Evolutionary conservation across 2,113 vertebrate species (phyloP).

Genomic region (Coregonus clupeaformis): DNA sequence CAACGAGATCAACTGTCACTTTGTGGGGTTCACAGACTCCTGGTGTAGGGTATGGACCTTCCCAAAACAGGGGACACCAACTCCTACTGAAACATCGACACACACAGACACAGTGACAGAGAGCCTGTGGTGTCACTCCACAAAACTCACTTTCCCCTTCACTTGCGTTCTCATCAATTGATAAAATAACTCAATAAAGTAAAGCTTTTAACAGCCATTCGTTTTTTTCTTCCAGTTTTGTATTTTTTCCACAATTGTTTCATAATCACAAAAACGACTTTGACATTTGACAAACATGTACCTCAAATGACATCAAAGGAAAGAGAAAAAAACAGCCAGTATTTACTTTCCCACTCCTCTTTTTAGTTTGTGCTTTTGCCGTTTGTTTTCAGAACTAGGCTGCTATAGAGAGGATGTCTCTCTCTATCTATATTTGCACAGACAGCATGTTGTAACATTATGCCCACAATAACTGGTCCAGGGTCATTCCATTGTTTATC

Average conservation of each 20-base stretch:
- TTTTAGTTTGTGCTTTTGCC: conserved; percentile 67
- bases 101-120: conserved; percentile 44
- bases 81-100: conserved; percentile 51
- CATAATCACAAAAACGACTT: conserved; percentile 74
- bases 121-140: conserved; percentile 38
- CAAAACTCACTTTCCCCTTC: conserved; percentile 19
- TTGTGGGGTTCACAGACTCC: conserved; percentile 8
- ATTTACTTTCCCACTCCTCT: conserved; percentile 52
- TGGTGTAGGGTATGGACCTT: conserved; percentile 22
- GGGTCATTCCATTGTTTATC: conserved; percentile 27
- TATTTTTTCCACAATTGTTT: conserved; percentile 63
- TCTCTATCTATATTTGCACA: conserved; percentile 41
- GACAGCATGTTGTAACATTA: conserved; percentile 34
- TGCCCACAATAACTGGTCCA: conserved; percentile 34
- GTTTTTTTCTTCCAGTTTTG: conserved; percentile 54
- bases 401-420: conserved; percentile 22
- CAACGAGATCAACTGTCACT: conserved; percentile 24
- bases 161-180: conserved; percentile 52
- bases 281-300: conserved; percentile 77
- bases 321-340: conserved; percentile 55
- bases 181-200: conserved; percentile 68
- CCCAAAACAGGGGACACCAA: conserved; percentile 31
- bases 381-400: conserved; percentile 56
- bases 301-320: conserved; percentile 72
- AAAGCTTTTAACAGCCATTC: conserved; percentile 78